Base-by-base conservation (phyloP, 2,888 invertebrate species). In the Spodoptera exigua region DNA sequence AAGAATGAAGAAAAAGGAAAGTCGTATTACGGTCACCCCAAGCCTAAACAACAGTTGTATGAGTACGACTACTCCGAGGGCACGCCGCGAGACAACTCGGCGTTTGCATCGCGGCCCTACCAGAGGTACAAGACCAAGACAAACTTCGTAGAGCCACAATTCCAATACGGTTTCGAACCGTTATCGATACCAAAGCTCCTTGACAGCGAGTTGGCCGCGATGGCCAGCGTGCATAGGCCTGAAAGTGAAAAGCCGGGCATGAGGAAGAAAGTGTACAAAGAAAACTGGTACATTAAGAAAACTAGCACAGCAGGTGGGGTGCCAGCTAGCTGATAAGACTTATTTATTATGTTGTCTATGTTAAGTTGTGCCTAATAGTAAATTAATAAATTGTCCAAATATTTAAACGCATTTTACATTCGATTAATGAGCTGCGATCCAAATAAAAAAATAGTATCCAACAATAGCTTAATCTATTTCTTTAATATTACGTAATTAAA, bases 81-180 rank as follows among this genome's bases (percentile, higher is more conserved):
- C 37, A 57, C 79, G 36, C 86, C 88, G 1, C 83, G 82, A 34
- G 92, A 92, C 61, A 90, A 66, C 54, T 84, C 86, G 1, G 89
- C 92, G 9, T 85, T 79, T 54, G 89, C 88, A 0, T 87, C 91
- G n/a, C 85, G 84, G 4, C 89, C 90, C 2, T 79, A 77, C 36
- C 85, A 85, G 53, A 84, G 78, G 40, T 88, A 85, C 54, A 88
- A 82, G 58, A 81, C 75, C 54, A 89, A 85, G 74, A 91, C 91
- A 36, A 87, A 87, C 60, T 92, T 93, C 58, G 91, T 93, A 37
- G 93, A 93, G 70, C 94, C 94, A 0, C 93, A 91, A 62, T 94
- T 91, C 73, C 93, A 94, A 68, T 94, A 94, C 70, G 94, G 94
- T 9, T 94, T 94, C 76, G 92, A 93, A 65, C 94, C 94, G 10